Percentiles rank a stretch among this genome's conserved stretches.
These are phyloP conservation scores for Nezara viridula DNA, from an alignment of 2,888 invertebrate genomes.

Conservation along the genomic window DNA sequence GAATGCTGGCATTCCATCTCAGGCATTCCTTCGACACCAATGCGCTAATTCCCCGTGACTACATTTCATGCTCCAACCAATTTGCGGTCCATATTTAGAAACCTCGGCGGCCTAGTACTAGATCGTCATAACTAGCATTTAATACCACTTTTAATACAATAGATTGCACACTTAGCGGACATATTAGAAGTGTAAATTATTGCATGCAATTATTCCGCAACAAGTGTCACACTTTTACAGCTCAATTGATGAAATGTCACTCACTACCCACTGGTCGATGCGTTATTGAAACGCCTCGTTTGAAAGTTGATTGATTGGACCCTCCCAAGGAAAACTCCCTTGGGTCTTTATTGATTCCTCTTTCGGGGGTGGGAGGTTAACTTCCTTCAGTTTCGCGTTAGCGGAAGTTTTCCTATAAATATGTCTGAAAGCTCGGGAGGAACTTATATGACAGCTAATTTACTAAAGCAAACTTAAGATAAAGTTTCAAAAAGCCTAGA, in stretches of 20 bases:
- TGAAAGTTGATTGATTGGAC: not conserved
- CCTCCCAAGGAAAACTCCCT: not conserved
- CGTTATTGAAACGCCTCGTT: not conserved
- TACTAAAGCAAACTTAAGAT: not conserved
- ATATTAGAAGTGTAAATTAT: not conserved
- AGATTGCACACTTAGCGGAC: not conserved
- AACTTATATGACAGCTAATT: conserved; percentile 21
- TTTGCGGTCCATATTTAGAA: not conserved
- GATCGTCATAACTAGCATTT: not conserved
- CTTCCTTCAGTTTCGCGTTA: not conserved
- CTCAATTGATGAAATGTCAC: not conserved
- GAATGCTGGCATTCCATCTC: not conserved
- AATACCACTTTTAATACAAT: not conserved
- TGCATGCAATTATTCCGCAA: not conserved
- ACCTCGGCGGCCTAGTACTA: not conserved
- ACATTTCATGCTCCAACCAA: not conserved
- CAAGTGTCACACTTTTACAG: not conserved
- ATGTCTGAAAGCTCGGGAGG: not conserved
- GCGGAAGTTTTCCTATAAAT: not conserved
- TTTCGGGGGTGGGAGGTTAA: not conserved
- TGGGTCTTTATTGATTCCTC: not conserved
- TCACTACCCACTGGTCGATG: not conserved
- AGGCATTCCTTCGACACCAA: not conserved
- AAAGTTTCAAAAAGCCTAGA: not conserved
- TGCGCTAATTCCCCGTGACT: not conserved